phyloP scores from a whole-genome alignment of 1,140 invertebrate species.

The Arctopsyche grandis region DNA sequence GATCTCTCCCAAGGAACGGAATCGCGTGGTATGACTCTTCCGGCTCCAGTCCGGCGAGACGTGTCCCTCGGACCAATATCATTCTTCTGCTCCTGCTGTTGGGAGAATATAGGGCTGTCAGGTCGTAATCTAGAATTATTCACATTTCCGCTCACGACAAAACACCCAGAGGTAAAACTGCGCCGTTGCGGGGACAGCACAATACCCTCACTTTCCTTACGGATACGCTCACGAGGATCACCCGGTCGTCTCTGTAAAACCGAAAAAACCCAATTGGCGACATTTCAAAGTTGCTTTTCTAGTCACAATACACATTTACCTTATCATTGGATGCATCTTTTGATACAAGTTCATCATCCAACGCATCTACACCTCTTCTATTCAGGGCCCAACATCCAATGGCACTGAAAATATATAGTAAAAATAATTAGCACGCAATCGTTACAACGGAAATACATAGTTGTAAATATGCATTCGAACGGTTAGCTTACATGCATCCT shows the following conservation, averaged over 20 bases:
- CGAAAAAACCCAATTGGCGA: background rate
- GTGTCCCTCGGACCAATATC: slow-evolving; percentile 42
- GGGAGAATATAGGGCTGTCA: slow-evolving; percentile 50
- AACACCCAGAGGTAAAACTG: slow-evolving; percentile 86
- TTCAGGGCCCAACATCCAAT: slow-evolving; percentile 29
- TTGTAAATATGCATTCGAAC: too few relatives aligned
- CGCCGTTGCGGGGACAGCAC: slow-evolving; percentile 83
- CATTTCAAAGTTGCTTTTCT: background rate
- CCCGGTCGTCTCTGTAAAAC: slow-evolving; percentile 68
- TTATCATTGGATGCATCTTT: slow-evolving; percentile 19
- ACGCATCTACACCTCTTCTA: slow-evolving; percentile 12
- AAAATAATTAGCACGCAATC: background rate
- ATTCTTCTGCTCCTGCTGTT: slow-evolving; percentile 36
- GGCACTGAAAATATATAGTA: background rate
- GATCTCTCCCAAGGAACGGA: slow-evolving; percentile 65
- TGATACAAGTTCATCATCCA: background rate
- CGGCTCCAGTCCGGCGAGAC: slow-evolving; percentile 80
- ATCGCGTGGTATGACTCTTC: slow-evolving; percentile 78
- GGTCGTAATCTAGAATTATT: slow-evolving; percentile 64
- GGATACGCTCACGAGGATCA: slow-evolving; percentile 82
- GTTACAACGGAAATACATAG: background rate
- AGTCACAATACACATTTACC: background rate
- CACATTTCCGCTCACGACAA: slow-evolving; percentile 65
- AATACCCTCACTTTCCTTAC: slow-evolving; percentile 85
- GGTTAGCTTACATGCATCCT: slow-evolving; percentile 69